Base-by-base conservation (phyloP, 2,113 vertebrate species). In the Chrysemys picta region DNA sequence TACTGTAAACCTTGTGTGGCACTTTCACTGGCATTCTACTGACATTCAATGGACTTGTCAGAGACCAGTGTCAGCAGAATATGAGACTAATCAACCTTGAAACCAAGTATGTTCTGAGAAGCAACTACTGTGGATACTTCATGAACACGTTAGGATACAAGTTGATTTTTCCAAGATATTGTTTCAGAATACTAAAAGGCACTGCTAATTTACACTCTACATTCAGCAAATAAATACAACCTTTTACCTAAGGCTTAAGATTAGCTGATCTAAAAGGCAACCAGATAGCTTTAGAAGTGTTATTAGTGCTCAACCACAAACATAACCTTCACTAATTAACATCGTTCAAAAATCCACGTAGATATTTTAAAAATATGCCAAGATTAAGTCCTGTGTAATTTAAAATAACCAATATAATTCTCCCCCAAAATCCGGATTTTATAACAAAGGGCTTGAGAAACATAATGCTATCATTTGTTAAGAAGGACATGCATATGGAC, bases 81-180 rank as follows among this genome's bases (percentile, higher is more conserved):
- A 10, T 2, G 5, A 91, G 76, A 81, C 38, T 84, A n/a, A 69
- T n/a, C 42, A 31, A 24, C 4, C 49, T 19, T 38, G 22, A 83
- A 45, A 42, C 53, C 25, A 38, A n/a, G 1, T 13, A 85, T 2
- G n/a, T 88, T 93, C 38, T 89, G 82, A 29, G 5, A n/a, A 80
- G 35, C 12, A 47, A 45, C 3, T 5, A 45, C 17, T 27, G 8
- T 2, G 42, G 85, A 35, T 25, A 29, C 45, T 9, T 38, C 27
- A 52, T 3, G 5, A 38, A n/a, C 21, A 17, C 11, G 11, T 25
- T 3, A 22, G 2, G 3, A 38, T 42, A 35, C 1, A 14, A 80
- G 81, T 5, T 31, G 1, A 78, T 72, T 72, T 82, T 49, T 85
- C 78, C 0, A 1, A 80, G 11, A 42, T 22, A 38, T 80, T 49